Evolutionary conservation across 2,888 invertebrate species (phyloP).

Genomic region (Thereva nobilitata): DNA sequence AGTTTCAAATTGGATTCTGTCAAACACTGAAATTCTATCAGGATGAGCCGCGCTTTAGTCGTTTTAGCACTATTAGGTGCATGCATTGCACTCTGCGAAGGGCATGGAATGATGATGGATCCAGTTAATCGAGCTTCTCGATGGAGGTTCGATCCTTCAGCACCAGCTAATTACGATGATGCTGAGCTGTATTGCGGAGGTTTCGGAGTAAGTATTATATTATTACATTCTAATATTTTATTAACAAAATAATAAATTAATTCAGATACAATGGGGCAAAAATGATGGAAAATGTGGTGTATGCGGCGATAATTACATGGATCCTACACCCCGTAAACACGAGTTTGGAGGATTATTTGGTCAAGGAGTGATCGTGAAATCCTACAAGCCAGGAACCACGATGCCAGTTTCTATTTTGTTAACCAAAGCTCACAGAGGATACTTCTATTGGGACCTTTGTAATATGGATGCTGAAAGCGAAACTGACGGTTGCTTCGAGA

Average conservation of each 20-base stretch:
- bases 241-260: constrained; percentile 44
- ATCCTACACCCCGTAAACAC: constrained; percentile 54
- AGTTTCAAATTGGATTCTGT: no score
- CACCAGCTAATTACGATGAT: constrained; percentile 58
- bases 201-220: constrained; percentile 7
- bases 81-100: background rate
- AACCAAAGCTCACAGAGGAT: constrained; percentile 56
- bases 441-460: constrained; percentile 57
- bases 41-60: no score
- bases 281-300: constrained; percentile 58
- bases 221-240: background rate
- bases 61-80: background rate
- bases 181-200: constrained; percentile 45
- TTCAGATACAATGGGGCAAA: constrained; percentile 53
- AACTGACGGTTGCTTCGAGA: constrained; percentile 58
- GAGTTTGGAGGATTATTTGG: constrained; percentile 59
- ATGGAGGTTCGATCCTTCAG: constrained; percentile 55
- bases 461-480: constrained; percentile 54
- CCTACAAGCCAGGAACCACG: constrained; percentile 49
- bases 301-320: constrained; percentile 58
- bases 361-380: constrained; percentile 54
- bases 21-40: no score
- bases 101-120: constrained; percentile 58
- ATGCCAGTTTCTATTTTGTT: constrained; percentile 50
- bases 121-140: constrained; percentile 58